Conservation (phyloP, 2,888 invertebrate species). For the Endotricha flammealis region DNA sequence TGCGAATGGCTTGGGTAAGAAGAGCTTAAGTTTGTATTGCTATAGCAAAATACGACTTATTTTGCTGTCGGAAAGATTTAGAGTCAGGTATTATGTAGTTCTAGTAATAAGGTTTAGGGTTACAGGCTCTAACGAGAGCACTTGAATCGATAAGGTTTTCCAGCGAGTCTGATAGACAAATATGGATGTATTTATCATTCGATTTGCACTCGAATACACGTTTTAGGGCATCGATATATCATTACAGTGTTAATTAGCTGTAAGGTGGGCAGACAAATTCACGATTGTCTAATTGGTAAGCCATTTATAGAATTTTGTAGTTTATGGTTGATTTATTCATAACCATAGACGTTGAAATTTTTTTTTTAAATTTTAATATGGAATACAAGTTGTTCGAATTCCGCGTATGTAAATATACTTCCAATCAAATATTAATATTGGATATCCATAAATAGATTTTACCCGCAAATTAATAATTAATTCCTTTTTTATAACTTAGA, state of each 20-base stretch:
- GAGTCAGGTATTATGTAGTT: conserved; percentile 29
- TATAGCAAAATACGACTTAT: conserved; percentile 40
- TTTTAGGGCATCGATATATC: conserved; percentile 44
- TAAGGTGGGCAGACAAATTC: conserved; percentile 48
- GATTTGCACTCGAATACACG: conserved; percentile 58
- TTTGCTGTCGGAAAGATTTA: conserved; percentile 33
- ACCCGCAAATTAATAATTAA: no score
- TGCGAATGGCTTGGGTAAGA: conserved; percentile 71
- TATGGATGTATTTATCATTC: conserved; percentile 74
- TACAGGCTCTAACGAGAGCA: conserved; percentile 71
- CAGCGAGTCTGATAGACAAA: conserved; percentile 74
- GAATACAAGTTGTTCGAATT: no score
- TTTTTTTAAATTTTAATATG: no score
- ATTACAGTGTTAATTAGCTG: conserved; percentile 57
- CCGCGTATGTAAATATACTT: no score
- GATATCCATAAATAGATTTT: no score
- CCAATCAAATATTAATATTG: no score
- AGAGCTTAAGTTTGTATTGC: conserved; percentile 39
- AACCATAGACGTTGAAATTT: conserved; percentile 5
- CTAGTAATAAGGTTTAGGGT: conserved; percentile 63
- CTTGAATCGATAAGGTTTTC: conserved; percentile 62
- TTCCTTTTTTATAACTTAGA: no score
- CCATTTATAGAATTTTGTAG: conserved; percentile 19
- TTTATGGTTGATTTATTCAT: conserved; percentile 18
- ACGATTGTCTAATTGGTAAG: conserved; percentile 24